A percentile compares a stretch with the other conserved stretches of the same genome.
phyloP scores from a whole-genome alignment of 2,113 vertebrate genomes.

The Macquaria ambigua region DNA sequence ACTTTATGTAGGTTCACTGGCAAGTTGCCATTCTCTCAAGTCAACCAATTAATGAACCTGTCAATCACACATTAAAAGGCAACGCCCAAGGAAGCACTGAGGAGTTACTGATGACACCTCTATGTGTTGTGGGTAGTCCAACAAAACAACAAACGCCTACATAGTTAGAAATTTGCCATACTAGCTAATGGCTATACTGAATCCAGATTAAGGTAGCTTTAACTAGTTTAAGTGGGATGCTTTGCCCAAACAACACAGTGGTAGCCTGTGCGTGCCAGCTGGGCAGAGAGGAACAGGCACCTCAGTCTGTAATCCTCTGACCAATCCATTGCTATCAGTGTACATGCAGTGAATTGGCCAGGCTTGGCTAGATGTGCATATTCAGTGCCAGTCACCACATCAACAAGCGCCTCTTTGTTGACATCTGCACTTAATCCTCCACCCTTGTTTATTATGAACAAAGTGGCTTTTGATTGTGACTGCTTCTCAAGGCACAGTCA shows the following conservation, averaged over 20 bases:
- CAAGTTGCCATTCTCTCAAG: conserved; percentile 37
- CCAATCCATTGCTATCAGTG: conserved; percentile 42
- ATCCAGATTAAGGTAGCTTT: conserved; percentile 10
- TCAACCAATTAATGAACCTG: conserved; percentile 38
- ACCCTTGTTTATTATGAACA: conserved; percentile 53
- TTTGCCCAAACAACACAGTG: conserved; percentile 43
- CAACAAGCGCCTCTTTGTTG: conserved; percentile 71
- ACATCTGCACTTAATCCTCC: conserved; percentile 68
- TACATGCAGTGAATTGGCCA: conserved; percentile 23
- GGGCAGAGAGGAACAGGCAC: conserved; percentile 44
- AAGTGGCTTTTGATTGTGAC: conserved; percentile 62
- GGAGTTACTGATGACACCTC: not conserved
- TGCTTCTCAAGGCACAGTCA: conserved; percentile 26
- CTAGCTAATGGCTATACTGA: not conserved
- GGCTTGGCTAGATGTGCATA: conserved; percentile 32
- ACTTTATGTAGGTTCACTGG: conserved; percentile 8
- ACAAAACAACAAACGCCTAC: not conserved
- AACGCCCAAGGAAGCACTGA: not conserved
- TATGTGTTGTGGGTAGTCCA: not conserved
- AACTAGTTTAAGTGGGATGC: not conserved
- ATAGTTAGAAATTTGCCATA: not conserved
- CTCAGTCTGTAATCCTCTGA: conserved; percentile 48
- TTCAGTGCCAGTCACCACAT: conserved; percentile 36
- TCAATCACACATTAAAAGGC: conserved; percentile 33
- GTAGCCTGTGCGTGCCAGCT: conserved; percentile 58